Percentiles rank a stretch among this genome's conserved stretches.
These are phyloP conservation scores for Lycaena phlaeas DNA, from an alignment of 2,888 invertebrate species.

Conservation along the genomic window DNA sequence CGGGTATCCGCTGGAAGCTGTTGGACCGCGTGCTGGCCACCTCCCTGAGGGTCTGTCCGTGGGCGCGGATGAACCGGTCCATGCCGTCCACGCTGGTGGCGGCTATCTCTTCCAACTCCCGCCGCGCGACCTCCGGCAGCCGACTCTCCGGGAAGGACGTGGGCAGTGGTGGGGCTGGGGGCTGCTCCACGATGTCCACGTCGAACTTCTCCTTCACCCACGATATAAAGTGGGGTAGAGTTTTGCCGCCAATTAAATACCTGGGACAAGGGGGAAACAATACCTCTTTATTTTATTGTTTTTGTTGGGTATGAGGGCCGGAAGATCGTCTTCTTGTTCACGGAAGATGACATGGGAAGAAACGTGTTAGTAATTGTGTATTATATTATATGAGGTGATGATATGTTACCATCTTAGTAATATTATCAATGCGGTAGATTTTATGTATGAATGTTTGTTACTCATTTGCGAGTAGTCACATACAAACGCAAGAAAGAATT, in stretches of 20 bases:
- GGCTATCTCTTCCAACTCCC: conserved; percentile 65
- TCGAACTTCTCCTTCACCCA: conserved; percentile 86
- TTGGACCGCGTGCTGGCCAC: conserved; percentile 84
- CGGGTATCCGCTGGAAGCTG: conserved; percentile 88
- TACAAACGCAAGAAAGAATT: too few species aligned
- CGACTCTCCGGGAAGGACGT: conserved; percentile 78
- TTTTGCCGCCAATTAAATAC: conserved; percentile 82
- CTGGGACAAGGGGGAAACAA: conserved; percentile 61
- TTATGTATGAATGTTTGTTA: too few species aligned
- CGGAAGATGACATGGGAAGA: too few species aligned
- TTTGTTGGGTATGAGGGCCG: too few species aligned
- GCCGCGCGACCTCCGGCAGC: conserved; percentile 73
- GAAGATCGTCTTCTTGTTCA: too few species aligned
- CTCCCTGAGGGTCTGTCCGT: conserved; percentile 95
- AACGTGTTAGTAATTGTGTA: too few species aligned
- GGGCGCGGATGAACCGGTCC: conserved; percentile 89
- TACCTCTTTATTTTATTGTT: too few species aligned
- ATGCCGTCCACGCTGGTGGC: conserved; percentile 76
- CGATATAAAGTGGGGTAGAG: conserved; percentile 83
- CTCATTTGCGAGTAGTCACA: too few species aligned
- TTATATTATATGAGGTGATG: too few species aligned
- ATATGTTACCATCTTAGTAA: too few species aligned
- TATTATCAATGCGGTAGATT: too few species aligned
- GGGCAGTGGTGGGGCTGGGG: conserved; percentile 69
- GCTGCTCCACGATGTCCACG: conserved; percentile 64